Conservation (phyloP, 1,140 invertebrate species). For the Chrysopa pallens region DNA sequence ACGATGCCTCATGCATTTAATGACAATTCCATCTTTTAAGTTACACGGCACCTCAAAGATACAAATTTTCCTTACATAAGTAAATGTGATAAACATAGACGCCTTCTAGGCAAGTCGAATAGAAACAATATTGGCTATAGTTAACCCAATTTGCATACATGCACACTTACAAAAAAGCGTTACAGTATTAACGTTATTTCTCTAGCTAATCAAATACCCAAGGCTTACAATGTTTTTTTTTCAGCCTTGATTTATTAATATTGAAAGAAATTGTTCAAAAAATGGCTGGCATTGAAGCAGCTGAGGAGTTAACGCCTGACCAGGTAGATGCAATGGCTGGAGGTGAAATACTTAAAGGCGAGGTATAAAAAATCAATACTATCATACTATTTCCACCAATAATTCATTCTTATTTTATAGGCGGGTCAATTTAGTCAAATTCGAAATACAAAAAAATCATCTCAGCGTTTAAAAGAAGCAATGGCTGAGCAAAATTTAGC, state of each 20-base stretch:
- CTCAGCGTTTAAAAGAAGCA: constrained; percentile 87
- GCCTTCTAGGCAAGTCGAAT: too few species aligned
- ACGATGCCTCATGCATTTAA: too few species aligned
- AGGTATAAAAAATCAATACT: constrained; percentile 34
- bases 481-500: constrained; percentile 75
- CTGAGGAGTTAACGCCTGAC: constrained; percentile 90
- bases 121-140: too few species aligned
- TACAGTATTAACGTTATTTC: too few species aligned
- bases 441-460: constrained; percentile 90
- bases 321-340: constrained; percentile 93
- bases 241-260: constrained; percentile 81
- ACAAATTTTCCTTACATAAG: too few species aligned
- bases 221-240: constrained; percentile 20
- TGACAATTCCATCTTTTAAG: too few species aligned
- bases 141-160: too few species aligned
- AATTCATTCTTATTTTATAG: constrained; percentile 23
- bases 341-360: constrained; percentile 84
- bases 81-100: too few species aligned
- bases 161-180: too few species aligned
- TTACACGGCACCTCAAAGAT: too few species aligned
- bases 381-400: background rate
- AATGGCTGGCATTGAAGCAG: constrained; percentile 96
- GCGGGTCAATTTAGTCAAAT: constrained; percentile 95
- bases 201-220: too few species aligned
- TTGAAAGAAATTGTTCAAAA: constrained; percentile 97